Base-by-base conservation (phyloP, 2,888 invertebrate species). In the Exocentrus adspersus region DNA sequence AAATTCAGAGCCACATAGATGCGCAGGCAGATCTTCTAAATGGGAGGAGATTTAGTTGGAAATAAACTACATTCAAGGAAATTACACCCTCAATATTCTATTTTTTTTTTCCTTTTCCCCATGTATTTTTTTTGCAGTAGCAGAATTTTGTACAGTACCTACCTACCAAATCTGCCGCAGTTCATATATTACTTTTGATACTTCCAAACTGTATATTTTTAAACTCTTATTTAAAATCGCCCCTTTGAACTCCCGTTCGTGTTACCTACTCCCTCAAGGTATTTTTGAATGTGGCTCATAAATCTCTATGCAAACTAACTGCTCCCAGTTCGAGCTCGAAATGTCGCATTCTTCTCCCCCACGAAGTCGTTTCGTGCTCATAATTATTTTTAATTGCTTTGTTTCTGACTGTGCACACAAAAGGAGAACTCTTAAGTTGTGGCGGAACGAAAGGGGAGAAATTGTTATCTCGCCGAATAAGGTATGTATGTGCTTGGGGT, bases 331-430 rank as follows among this genome's bases (percentile, higher is more conserved):
- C n/a, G 14, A 37, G 37, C 37, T 37, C 12, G 37, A 37, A 48
- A 14, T 7, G 28, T 28, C 28, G 24, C 46, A 24, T 14, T 24
- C 21, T 53, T 53, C 21, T 42, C 7, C 37, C 20, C 21, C 16
- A 17, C 20, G 5, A 32, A 46, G 32, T 17, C 30, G 50, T 59
- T 59, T 41, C 50, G 50, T 59, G 59, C 51, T 42, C 59, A 59
- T 59, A 59, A 59, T 59, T 59, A 59, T 50, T 59, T 58, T 59
- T 59, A 59, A 59, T 59, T 59, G 59, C 48, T 51, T 50, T 28
- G 48, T 42, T 59, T 59, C 41, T 48, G 59, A 50, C 48, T 59
- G 59, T 41, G 28, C 19, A 30, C 59, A 59, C 41, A 50, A 51
- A 48, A 41, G 50, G 45, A 57, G 46, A 53, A 53, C 12, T 45